Percentiles rank a stretch among this genome's conserved stretches.
phyloP scores from a whole-genome alignment of 2,797 vertebrate species.

The Coregonus suidteri region DNA sequence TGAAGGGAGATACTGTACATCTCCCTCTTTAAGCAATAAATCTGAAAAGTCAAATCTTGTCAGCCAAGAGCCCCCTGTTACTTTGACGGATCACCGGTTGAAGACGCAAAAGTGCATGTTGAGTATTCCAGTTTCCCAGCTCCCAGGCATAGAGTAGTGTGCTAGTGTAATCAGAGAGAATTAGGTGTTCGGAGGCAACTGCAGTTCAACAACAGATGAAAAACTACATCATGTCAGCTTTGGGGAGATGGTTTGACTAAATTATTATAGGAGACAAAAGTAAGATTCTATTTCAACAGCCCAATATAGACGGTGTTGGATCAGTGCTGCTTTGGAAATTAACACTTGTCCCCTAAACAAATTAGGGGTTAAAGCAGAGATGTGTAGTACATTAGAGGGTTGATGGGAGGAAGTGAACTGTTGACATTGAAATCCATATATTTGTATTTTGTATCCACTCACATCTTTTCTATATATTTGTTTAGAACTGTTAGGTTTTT shows the following conservation, averaged over 20 bases:
- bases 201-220: neutral
- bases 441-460: too few species aligned
- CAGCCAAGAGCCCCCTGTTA: slow-evolving; percentile 20
- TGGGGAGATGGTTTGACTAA: slow-evolving; percentile 66
- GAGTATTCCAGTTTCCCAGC: neutral
- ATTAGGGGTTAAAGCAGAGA: slow-evolving; percentile 59
- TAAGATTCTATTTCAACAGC: neutral
- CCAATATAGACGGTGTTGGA: neutral
- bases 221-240: slow-evolving; percentile 45
- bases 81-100: slow-evolving; percentile 8
- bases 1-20: slow-evolving; percentile 33
- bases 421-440: slow-evolving; percentile 61
- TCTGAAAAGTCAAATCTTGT: slow-evolving; percentile 33
- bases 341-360: slow-evolving; percentile 38
- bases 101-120: neutral
- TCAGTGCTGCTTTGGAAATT: slow-evolving; percentile 11
- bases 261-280: neutral
- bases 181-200: neutral
- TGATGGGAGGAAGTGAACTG: slow-evolving; percentile 46
- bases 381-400: slow-evolving; percentile 38
- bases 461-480: slow-evolving; percentile 36
- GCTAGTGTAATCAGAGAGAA: neutral
- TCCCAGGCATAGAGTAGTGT: neutral
- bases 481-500: slow-evolving; percentile 8
- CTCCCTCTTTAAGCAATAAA: slow-evolving; percentile 36